Percentiles rank a stretch among this genome's conserved stretches.
phyloP scores from a whole-genome alignment of 2,113 vertebrate genomes.

The Paradoxurus hermaphroditus region DNA sequence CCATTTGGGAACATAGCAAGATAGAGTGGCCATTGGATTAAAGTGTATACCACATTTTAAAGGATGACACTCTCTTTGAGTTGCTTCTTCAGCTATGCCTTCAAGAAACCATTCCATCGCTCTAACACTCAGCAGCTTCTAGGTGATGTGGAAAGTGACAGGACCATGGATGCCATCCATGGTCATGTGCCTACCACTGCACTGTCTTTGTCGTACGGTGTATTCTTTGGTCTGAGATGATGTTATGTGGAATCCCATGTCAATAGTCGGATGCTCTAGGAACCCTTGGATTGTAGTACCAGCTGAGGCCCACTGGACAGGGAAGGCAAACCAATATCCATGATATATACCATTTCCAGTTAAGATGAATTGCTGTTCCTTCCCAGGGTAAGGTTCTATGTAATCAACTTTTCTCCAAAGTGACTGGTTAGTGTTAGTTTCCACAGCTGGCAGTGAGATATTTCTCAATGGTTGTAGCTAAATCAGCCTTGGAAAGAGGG shows the following conservation, averaged over 20 bases:
- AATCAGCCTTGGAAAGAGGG: not conserved
- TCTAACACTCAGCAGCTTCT: not conserved
- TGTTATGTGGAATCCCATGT: not conserved
- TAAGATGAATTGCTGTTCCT: not conserved
- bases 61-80: not conserved
- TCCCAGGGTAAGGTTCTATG: not conserved
- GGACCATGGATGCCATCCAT: not conserved
- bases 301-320: not conserved
- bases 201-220: not conserved
- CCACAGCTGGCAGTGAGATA: not conserved
- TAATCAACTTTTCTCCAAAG: not conserved
- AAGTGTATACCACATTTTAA: not conserved
- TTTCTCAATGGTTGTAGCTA: not conserved
- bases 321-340: not conserved
- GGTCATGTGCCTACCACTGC: not conserved
- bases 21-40: not conserved
- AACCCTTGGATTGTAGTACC: too few species aligned
- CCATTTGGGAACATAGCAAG: not conserved
- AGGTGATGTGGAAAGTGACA: not conserved
- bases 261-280: not conserved
- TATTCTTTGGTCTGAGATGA: not conserved
- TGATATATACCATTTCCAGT: not conserved
- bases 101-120: not conserved
- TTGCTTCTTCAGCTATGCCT: not conserved
- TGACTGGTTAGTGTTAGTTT: not conserved